Evolutionary conservation across 2,888 invertebrate species (phyloP).

Genomic region (Schizotus pectinicornis): DNA sequence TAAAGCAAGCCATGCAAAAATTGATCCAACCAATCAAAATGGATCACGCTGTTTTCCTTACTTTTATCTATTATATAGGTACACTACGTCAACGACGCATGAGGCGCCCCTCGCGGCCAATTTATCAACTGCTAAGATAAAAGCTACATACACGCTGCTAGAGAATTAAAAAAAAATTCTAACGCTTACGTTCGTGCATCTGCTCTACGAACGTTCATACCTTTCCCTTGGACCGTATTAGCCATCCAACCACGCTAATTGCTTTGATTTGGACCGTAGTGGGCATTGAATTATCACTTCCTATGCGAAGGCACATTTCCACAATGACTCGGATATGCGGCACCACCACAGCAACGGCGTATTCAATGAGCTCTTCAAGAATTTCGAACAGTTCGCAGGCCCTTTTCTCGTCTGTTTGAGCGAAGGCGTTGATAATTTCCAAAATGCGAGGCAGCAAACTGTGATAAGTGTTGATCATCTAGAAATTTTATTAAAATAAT

Average conservation of each 20-base stretch:
- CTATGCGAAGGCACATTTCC: conserved; percentile 70
- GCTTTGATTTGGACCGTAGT: conserved; percentile 72
- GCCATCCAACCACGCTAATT: conserved; percentile 68
- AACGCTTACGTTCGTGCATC: too few relatives aligned
- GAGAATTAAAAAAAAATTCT: too few relatives aligned
- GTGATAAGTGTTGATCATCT: conserved; percentile 65
- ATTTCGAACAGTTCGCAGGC: conserved; percentile 69
- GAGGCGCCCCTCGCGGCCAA: too few relatives aligned
- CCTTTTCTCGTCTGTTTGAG: conserved; percentile 65
- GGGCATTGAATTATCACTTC: conserved; percentile 63
- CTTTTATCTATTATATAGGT: too few relatives aligned
- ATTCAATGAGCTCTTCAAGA: conserved; percentile 70
- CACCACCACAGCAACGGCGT: conserved; percentile 65
- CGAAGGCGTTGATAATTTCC: conserved; percentile 66
- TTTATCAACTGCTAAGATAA: too few relatives aligned
- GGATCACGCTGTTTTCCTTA: too few relatives aligned
- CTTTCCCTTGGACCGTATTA: conserved; percentile 75
- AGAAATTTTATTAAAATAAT: conserved; percentile 36
- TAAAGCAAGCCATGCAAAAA: too few relatives aligned
- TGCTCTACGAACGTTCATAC: conserved; percentile 43
- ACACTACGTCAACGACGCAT: too few relatives aligned
- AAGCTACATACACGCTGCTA: too few relatives aligned
- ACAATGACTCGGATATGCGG: conserved; percentile 70
- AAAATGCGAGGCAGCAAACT: conserved; percentile 69
- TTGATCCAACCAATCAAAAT: too few relatives aligned